Evolutionary conservation across 2,888 invertebrate species (phyloP).

Genomic region (Zygaena filipendulae): DNA sequence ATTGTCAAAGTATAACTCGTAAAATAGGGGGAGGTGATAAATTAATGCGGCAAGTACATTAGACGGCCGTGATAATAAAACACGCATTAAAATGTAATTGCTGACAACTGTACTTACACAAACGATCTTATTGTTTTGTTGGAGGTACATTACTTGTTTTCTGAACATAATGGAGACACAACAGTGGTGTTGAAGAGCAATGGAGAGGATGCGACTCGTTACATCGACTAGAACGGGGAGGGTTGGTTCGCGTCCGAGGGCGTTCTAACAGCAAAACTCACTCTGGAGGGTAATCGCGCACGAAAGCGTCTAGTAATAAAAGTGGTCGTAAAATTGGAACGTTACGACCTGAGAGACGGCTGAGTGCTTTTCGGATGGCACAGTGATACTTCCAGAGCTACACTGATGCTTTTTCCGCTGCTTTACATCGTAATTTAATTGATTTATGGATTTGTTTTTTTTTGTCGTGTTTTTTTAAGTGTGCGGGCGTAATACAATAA

Average conservation of each 20-base stretch:
- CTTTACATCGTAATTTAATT: slow-evolving; percentile 30
- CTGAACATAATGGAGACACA: no score
- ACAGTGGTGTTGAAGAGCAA: no score
- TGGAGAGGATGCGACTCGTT: no score
- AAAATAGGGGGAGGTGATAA: slow-evolving; percentile 63
- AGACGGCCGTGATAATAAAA: slow-evolving; percentile 63
- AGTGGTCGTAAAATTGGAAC: slow-evolving; percentile 64
- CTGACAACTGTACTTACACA: slow-evolving; percentile 32
- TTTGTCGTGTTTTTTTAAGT: no score
- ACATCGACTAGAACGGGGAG: no score
- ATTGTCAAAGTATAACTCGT: slow-evolving; percentile 59
- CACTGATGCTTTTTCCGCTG: slow-evolving; percentile 34
- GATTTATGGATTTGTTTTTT: slow-evolving; percentile 40
- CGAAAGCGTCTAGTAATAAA: slow-evolving; percentile 69
- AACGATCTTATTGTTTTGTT: slow-evolving; percentile 2
- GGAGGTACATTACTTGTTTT: neutral
- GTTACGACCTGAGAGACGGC: slow-evolving; percentile 58
- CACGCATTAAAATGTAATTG: slow-evolving; percentile 65
- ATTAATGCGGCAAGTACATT: slow-evolving; percentile 63
- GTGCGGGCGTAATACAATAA: no score
- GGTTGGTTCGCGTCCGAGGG: slow-evolving; percentile 37
- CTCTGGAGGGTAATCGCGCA: slow-evolving; percentile 67
- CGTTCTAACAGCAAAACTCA: slow-evolving; percentile 66
- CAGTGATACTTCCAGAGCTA: slow-evolving; percentile 32
- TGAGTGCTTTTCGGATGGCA: slow-evolving; percentile 58